Percentiles rank a stretch among this genome's conserved stretches.
Conservation (phyloP, 1,140 invertebrate species). For the Sipha flava region DNA sequence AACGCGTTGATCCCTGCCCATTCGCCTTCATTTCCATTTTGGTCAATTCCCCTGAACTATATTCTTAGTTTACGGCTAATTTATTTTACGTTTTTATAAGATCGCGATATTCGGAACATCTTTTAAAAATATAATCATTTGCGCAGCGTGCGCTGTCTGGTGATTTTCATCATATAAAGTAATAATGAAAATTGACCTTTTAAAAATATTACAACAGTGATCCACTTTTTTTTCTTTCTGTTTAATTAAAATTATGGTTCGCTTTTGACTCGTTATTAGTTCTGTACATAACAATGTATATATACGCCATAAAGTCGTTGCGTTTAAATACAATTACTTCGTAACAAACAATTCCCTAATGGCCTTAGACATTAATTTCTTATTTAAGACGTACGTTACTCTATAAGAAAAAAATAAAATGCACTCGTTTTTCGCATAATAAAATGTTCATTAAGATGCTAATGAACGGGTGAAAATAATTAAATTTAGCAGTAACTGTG, state of each 20-base stretch:
- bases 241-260: background rate
- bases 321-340: background rate
- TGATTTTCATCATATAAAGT: background rate
- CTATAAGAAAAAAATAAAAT: background rate
- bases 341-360: background rate
- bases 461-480: conserved; percentile 7
- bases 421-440: background rate
- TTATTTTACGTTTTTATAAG: background rate
- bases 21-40: background rate
- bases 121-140: background rate
- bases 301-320: background rate
- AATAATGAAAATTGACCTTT: background rate
- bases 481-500: background rate
- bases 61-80: background rate
- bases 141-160: background rate
- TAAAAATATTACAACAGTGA: background rate
- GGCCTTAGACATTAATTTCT: conserved; percentile 1
- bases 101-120: background rate
- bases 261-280: background rate
- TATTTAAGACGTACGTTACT: background rate
- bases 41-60: background rate
- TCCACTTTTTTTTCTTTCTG: background rate
- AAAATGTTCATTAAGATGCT: conserved; percentile 9
- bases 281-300: background rate
- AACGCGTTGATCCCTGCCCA: background rate